Conservation (phyloP, 2,888 invertebrate genomes). For the Nowickia ferox region DNA sequence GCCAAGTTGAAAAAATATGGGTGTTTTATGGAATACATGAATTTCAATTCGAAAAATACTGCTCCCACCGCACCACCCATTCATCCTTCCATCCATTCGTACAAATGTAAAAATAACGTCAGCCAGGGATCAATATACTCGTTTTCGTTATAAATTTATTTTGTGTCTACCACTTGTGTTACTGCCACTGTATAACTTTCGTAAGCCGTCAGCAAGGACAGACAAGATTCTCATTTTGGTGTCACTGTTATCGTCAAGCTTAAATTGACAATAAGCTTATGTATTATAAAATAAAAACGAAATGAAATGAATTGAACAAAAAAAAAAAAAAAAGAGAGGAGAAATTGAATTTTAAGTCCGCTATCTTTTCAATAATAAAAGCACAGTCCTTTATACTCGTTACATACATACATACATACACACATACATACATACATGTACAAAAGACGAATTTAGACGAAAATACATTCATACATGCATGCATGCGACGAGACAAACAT, state of each 20-base stretch:
- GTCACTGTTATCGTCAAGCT: constrained; percentile 66
- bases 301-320: constrained; percentile 56
- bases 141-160: constrained; percentile 53
- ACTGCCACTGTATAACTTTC: constrained; percentile 43
- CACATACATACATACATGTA: constrained; percentile 10
- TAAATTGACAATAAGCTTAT: constrained; percentile 69
- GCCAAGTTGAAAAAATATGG: constrained; percentile 43
- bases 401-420: too few species aligned
- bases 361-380: constrained; percentile 67
- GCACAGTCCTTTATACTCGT: constrained; percentile 29
- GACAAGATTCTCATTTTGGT: constrained; percentile 57
- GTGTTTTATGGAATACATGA: constrained; percentile 64
- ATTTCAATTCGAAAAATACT: constrained; percentile 53
- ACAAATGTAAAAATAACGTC: constrained; percentile 22
- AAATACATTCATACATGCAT: constrained; percentile 40
- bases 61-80: background rate
- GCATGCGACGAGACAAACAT: background rate
- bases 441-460: constrained; percentile 36
- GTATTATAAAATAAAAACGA: constrained; percentile 65
- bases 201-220: constrained; percentile 43
- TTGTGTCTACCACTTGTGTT: constrained; percentile 52
- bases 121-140: constrained; percentile 59
- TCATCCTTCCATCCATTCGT: background rate
- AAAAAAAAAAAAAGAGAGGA: constrained; percentile 21
- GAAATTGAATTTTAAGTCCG: constrained; percentile 70